Percentiles rank a stretch among this genome's conserved stretches.
phyloP scores from a whole-genome alignment of 2,113 vertebrate species.

The Phalacrocorax aristotelis region DNA sequence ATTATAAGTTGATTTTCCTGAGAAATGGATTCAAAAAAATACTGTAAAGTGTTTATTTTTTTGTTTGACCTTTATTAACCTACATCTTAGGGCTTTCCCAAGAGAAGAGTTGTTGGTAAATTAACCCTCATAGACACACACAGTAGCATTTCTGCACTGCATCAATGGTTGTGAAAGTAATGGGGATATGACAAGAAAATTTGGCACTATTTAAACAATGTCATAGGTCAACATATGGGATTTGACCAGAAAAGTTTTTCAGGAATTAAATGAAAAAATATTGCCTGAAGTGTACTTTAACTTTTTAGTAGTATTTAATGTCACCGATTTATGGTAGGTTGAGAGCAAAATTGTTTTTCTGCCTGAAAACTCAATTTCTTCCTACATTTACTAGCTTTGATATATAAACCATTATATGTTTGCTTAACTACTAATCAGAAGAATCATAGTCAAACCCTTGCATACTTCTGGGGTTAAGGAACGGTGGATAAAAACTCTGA shows the following conservation, averaged over 20 bases:
- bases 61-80: constrained; percentile 98
- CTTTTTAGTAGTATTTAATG: constrained; percentile 55
- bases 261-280: constrained; percentile 64
- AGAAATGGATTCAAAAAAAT: constrained; percentile 93
- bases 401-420: constrained; percentile 11
- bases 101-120: constrained; percentile 83
- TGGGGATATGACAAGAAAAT: constrained; percentile 85
- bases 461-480: background rate
- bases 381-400: constrained; percentile 31
- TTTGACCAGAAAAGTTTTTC: constrained; percentile 66
- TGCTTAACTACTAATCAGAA: constrained; percentile 48
- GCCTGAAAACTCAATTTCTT: background rate
- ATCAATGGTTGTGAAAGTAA: constrained; percentile 78
- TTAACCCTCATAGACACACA: constrained; percentile 83
- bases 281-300: constrained; percentile 33
- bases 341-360: background rate
- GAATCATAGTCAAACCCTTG: background rate
- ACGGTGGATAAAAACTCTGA: background rate
- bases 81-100: constrained; percentile 87
- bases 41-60: constrained; percentile 99
- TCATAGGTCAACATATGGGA: constrained; percentile 78
- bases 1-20: constrained; percentile 96
- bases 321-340: background rate
- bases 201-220: constrained; percentile 77
- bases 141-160: constrained; percentile 80